A percentile compares a stretch with the other conserved stretches of the same genome.
These are phyloP conservation scores for Chinchilla lanigera DNA, from an alignment of 2,113 vertebrate genomes.

Conservation along the genomic window DNA sequence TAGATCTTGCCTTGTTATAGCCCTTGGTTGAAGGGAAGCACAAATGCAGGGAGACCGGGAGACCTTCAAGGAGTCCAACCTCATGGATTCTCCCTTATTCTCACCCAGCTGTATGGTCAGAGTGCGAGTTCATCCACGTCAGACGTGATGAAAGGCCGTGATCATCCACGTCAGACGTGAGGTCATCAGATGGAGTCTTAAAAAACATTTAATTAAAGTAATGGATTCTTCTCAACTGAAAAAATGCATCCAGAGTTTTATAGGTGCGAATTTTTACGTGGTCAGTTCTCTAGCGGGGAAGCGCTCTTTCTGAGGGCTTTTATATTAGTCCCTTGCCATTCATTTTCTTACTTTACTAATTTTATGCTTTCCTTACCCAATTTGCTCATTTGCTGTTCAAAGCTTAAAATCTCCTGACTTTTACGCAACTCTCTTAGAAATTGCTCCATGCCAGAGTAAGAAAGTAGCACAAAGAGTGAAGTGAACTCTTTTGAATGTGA, in stretches of 20 bases:
- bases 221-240: neutral
- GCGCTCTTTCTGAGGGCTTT: neutral
- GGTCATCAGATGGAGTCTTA: neutral
- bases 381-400: constrained; percentile 50
- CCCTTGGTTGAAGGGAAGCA: neutral
- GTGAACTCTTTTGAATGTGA: constrained; percentile 48
- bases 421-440: constrained; percentile 48
- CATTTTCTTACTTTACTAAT: constrained; percentile 32
- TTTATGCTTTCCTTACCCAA: constrained; percentile 20
- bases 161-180: neutral
- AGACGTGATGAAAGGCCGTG: neutral
- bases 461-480: constrained; percentile 52
- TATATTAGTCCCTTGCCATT: neutral
- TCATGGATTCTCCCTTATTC: neutral
- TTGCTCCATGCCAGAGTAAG: constrained; percentile 44
- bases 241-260: neutral
- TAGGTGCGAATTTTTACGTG: constrained; percentile 9
- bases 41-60: neutral
- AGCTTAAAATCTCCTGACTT: constrained; percentile 42
- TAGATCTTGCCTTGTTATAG: neutral
- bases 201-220: neutral
- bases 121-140: no score
- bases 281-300: neutral
- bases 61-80: neutral
- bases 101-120: neutral